Base-by-base conservation (phyloP, 1,140 invertebrate genomes). In the Hylaeus anthracinus region DNA sequence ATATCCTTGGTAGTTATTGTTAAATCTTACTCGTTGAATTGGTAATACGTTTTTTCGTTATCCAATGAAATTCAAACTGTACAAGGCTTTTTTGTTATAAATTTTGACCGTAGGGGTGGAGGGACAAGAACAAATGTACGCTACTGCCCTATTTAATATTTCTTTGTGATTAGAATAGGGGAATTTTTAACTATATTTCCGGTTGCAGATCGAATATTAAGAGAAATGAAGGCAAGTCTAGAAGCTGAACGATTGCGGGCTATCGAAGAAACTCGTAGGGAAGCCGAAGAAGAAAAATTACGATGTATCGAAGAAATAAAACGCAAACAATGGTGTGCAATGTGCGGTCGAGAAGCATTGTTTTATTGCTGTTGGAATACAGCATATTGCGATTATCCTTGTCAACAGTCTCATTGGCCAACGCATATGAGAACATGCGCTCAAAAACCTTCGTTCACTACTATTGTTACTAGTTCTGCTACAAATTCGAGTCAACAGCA, bases 301-400 rank as follows among this genome's bases (percentile, higher is more conserved):
- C 94, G 95, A 56, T 94, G 95, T n/a, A 94, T 97, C 1, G 95
- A 96, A 69, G 96, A 97, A 82, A 95, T 96, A 0, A 98, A 98
- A 92, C 95, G 94, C 55, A 97, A 97, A 90, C 97, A 97, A 89
- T 98, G 98, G 98, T 98, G 98, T 92, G 96, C 97, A 0, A 95
- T 95, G 87, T 99, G 98, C 93, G 95, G 95, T 64, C 96, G 97
- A 82, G 97, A 98, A 93, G 97, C 98, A 1, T 95, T 97, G 82
- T 98, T 98, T 90, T 98, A 98, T 93, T 98, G 98, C 89, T 98
- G 98, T 89, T 98, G 98, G 98, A 98, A 98, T 92, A 98, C 98
- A 1, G 96, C 97, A 53, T 99, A 99, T 90, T 99, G 98, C 92
- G 96, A 97, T 93, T 97, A 97, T 91, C 94, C 95, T 3, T 98